Base-by-base conservation (phyloP, 1,140 invertebrate genomes). In the Zaprionus davidi region DNA sequence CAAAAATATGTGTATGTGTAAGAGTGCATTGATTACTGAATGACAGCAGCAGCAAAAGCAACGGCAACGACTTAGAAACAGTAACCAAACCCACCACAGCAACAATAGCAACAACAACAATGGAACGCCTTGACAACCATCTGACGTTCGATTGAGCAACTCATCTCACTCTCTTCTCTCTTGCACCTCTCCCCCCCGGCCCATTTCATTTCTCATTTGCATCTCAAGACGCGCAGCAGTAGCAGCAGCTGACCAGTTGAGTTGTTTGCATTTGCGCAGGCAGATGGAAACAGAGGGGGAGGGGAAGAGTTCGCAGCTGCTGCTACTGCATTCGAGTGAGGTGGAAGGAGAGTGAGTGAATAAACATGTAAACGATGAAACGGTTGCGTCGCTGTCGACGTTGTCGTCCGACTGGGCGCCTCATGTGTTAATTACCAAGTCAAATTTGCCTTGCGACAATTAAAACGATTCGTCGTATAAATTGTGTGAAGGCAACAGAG, bases 381-480 rank as follows among this genome's bases (percentile, higher is more conserved):
- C 44, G 70, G 67, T 34, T 76, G 65, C 36, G 13, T 38, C 22
- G 28, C 17, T 55, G 55, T 46, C 15, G 31, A 34, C 11, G 36
- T 58, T 20, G 53, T 31, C 46, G 67, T 56, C 41, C 63, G 67
- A 44, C 56, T 60, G 59, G 68, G 53, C 55, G 59, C 73, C 31
- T 34, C 84, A 84, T 81, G 81, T 88, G 84, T 81, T 88, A 90
- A 88, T 88, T 88, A 71, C 85, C 84, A 88, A 88, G 82, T 88
- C 84, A 88, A 88, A 88, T 88, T 84, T 75, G 78, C 66, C 68
- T 79, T 80, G 70, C 73, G 78, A 79, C 81, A 83, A 83, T 84
- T 83, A 83, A 83, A 79, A 76, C 68, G 62, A 71, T 71, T 20
- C 55, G 55, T 65, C 41, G 44, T 57, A 68, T n/a, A 31, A 17